These are phyloP conservation scores for Diarsia mendica DNA, from an alignment of 2,888 invertebrate genomes.

Conservation along the genomic window DNA sequence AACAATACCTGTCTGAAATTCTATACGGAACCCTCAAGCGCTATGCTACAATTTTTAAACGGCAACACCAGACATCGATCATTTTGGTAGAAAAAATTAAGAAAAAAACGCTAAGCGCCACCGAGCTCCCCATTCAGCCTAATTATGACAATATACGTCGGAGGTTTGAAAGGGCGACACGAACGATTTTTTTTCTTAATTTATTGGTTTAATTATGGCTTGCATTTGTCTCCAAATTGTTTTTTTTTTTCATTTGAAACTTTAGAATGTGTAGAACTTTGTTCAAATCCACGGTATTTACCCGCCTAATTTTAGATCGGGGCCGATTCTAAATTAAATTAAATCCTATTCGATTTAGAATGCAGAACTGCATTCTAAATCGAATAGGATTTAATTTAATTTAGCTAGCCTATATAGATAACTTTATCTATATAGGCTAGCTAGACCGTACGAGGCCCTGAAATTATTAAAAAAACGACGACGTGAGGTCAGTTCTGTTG, in stretches of 20 bases:
- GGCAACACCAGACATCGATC: slow-evolving; percentile 68
- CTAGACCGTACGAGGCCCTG: no score
- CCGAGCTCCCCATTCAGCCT: slow-evolving; percentile 67
- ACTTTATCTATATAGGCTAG: no score
- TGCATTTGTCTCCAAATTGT: slow-evolving; percentile 55
- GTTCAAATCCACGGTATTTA: neutral
- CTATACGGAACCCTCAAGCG: slow-evolving; percentile 43
- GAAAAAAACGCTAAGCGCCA: slow-evolving; percentile 83
- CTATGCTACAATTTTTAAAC: slow-evolving; percentile 38
- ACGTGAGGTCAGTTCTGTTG: no score
- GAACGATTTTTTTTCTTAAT: slow-evolving; percentile 78
- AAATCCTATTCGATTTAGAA: no score
- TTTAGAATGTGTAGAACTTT: neutral
- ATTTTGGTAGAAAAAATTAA: slow-evolving; percentile 69
- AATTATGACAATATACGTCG: slow-evolving; percentile 89
- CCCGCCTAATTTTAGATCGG: neutral
- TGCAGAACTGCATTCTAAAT: no score
- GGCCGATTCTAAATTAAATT: neutral
- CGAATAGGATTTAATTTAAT: no score
- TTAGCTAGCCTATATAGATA: no score
- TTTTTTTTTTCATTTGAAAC: neutral
- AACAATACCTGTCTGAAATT: neutral
- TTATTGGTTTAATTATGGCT: slow-evolving; percentile 74
- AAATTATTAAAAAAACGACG: no score
- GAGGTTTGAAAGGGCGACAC: slow-evolving; percentile 78